Evolutionary conservation across 1,140 invertebrate genomes (phyloP), one percentile per base, ranked within the genome.

Genomic region (Nomia melanderi): DNA sequence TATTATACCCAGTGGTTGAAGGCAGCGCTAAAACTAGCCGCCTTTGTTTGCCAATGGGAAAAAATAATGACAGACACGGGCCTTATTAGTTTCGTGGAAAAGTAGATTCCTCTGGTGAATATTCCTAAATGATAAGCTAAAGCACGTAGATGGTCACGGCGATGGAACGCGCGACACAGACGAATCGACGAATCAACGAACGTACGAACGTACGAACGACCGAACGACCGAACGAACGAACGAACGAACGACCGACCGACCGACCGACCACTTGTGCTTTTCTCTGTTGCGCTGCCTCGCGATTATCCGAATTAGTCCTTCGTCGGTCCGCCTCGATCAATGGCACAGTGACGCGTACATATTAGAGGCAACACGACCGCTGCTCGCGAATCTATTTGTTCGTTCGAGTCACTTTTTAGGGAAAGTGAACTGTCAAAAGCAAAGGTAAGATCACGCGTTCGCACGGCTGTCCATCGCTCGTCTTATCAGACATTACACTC

Each of bases 401-500:
- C 9, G 4, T 53, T 27, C n/a, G 47, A 23, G 56, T 47, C 12
- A 23, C 54, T 53, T 29, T 33, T 66, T 20, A 64, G 25, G 25
- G 31, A 53, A 41, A 17, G 41, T 44, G 62, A 86, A 67, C 83
- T 88, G 86, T 87, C 86, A 87, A 86, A 59, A 59, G 41, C 27
- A 62, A 77, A 59, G 65, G 78, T 77, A 74, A 65, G 77, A 72
- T 84, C 81, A 81, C 79, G 67, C 78, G 81, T 85, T 74, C 79
- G 76, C 82, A 83, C 81, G 72, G 78, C 67, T 78, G 86, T 83
- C 83, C 86, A 85, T 88, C 86, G 84, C 82, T 84, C 76, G 79
- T 86, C 83, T 90, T 89, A 88, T 89, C 85, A 86, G 84, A 71
- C 87, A 83, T 88, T 86, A 88, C 80, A 82, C 85, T 85, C 73